Conservation (phyloP, 2,888 invertebrate genomes). For the Bruchidius siliquastri region DNA sequence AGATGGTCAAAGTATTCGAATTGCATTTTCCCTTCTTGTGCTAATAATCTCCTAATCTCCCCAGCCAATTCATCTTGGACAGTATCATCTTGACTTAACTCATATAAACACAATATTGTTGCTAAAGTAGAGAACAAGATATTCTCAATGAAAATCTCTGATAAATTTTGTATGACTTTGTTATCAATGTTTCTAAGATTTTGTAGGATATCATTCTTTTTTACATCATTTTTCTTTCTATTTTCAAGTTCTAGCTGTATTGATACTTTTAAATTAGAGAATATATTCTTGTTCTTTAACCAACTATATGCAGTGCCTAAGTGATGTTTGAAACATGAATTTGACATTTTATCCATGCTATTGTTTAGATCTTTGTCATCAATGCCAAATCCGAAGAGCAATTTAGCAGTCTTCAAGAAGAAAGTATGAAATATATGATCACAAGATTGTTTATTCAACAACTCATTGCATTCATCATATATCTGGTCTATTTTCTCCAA, state of each 20-base stretch:
- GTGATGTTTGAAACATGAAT: not conserved
- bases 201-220: conserved; percentile 22
- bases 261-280: not conserved
- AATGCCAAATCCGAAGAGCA: not conserved
- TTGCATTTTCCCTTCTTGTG: conserved; percentile 14
- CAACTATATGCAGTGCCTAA: not conserved
- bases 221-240: conserved; percentile 24
- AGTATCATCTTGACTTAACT: conserved; percentile 23
- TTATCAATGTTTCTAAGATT: conserved; percentile 14
- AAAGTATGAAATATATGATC: not conserved
- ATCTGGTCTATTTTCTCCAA: not conserved
- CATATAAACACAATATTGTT: conserved; percentile 22
- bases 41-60: conserved; percentile 27
- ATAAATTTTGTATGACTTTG: conserved; percentile 12
- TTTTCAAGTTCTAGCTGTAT: conserved; percentile 2
- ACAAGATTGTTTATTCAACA: not conserved
- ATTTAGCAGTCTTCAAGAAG: not conserved
- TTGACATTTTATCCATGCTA: not conserved
- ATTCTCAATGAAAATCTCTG: conserved; percentile 19
- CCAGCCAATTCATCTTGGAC: conserved; percentile 28
- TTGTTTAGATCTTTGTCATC: not conserved
- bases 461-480: not conserved
- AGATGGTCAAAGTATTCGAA: conserved; percentile 17
- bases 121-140: conserved; percentile 15
- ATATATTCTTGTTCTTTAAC: not conserved